phyloP scores from a whole-genome alignment of 2,888 invertebrate genomes.

The Tortricodes alternella region DNA sequence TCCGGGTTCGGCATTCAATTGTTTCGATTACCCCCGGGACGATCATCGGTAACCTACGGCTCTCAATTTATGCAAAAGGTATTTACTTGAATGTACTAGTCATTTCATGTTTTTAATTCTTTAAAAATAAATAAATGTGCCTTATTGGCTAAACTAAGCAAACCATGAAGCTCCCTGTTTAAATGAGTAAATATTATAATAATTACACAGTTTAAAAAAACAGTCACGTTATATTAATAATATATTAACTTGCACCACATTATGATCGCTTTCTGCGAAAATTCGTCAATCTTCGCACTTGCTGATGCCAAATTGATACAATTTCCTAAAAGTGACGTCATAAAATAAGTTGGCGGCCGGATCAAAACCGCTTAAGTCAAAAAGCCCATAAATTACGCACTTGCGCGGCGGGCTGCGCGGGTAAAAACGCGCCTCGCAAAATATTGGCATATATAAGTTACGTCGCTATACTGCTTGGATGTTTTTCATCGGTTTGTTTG shows the following conservation, averaged over 20 bases:
- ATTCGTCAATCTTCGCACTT: background rate
- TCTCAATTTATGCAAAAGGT: background rate
- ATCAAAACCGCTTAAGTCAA: slow-evolving; percentile 28
- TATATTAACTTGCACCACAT: no score
- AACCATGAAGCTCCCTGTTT: no score
- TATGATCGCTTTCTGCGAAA: background rate
- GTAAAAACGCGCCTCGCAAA: slow-evolving; percentile 23
- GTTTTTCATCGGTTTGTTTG: background rate
- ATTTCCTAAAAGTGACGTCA: slow-evolving; percentile 20
- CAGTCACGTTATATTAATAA: no score
- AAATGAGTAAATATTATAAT: no score
- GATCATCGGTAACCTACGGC: background rate
- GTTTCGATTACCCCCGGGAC: background rate
- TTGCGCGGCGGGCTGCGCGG: slow-evolving; percentile 2
- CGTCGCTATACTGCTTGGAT: slow-evolving; percentile 8
- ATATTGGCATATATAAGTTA: slow-evolving; percentile 31
- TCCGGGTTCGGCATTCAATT: slow-evolving; percentile 18
- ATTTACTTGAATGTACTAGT: no score
- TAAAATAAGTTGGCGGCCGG: slow-evolving; percentile 15
- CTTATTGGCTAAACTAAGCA: no score
- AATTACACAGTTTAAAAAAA: no score
- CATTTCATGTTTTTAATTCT: no score
- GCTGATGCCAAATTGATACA: slow-evolving; percentile 6
- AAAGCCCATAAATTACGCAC: slow-evolving; percentile 32
- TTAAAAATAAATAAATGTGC: no score